Percentiles rank a stretch among this genome's conserved stretches.
Evolutionary conservation across 2,113 vertebrate species (phyloP).

Genomic region (Anhinga anhinga): DNA sequence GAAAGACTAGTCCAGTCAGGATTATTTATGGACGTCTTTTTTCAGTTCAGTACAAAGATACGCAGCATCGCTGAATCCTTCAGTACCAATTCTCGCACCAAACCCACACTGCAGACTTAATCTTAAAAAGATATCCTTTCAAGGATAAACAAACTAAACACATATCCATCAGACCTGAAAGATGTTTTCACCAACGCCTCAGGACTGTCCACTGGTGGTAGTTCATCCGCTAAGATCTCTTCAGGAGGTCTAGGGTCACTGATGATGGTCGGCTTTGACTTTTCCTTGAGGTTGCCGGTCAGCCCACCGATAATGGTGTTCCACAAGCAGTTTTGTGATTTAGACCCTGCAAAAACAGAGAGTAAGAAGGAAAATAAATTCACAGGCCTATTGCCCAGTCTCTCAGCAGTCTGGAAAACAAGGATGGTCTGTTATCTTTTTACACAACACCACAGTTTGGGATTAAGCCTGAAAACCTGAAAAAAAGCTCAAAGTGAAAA

Average conservation of each 20-base stretch:
- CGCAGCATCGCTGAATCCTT: neutral
- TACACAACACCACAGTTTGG: neutral
- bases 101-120: neutral
- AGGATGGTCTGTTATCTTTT: neutral
- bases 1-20: neutral
- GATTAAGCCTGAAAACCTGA: neutral
- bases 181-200: constrained; percentile 91
- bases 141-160: neutral
- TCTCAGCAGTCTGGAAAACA: neutral
- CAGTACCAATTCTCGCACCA: neutral
- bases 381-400: neutral
- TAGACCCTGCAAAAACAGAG: constrained; percentile 81
- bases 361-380: neutral
- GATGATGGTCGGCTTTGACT: constrained; percentile 73
- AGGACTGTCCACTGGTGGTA: constrained; percentile 82
- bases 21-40: neutral
- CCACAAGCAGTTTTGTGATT: constrained; percentile 92
- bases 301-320: constrained; percentile 85
- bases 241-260: constrained; percentile 84
- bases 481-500: neutral
- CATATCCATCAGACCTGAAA: constrained; percentile 84
- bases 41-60: neutral
- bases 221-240: constrained; percentile 91
- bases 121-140: neutral
- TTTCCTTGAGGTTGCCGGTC: constrained; percentile 81